Conservation (phyloP, 2,797 vertebrate genomes). For the Neoniphon sammara region DNA sequence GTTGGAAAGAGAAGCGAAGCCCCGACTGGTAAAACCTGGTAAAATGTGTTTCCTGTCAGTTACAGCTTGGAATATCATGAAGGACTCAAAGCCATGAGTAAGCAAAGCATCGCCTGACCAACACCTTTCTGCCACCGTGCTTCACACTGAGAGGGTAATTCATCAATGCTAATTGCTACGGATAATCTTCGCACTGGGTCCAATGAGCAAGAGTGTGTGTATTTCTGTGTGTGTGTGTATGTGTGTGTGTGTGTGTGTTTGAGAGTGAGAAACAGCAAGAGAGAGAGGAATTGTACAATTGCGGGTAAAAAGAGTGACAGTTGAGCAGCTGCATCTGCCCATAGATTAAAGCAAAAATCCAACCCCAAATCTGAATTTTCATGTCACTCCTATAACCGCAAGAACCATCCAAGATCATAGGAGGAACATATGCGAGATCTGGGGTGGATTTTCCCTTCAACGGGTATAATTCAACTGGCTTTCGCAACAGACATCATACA, state of each 20-base stretch:
- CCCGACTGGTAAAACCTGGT: not conserved
- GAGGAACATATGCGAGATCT: not conserved
- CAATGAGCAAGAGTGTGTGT: slow-evolving; percentile 37
- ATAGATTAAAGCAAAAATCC: slow-evolving; percentile 40
- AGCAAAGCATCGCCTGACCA: slow-evolving; percentile 26
- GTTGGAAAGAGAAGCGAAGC: not conserved
- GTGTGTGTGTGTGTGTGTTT: slow-evolving; percentile 38
- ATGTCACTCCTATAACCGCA: slow-evolving; percentile 29
- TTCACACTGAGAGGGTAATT: slow-evolving; percentile 49
- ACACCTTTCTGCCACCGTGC: slow-evolving; percentile 35
- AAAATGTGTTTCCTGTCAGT: not conserved
- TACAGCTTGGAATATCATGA: not conserved
- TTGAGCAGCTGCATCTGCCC: slow-evolving; percentile 43
- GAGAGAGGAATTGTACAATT: slow-evolving; percentile 21
- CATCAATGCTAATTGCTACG: slow-evolving; percentile 69
- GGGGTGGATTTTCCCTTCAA: slow-evolving; percentile 14
- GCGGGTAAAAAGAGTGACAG: slow-evolving; percentile 40
- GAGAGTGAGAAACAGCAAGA: slow-evolving; percentile 34
- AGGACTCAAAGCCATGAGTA: not conserved
- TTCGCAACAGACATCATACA: slow-evolving; percentile 10
- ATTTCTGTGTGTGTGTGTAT: slow-evolving; percentile 39
- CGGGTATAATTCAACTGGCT: slow-evolving; percentile 12
- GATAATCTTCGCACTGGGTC: slow-evolving; percentile 62
- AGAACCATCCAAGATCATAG: slow-evolving; percentile 16
- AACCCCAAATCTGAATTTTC: slow-evolving; percentile 22